Conservation (phyloP, 2,113 vertebrate species). For the Ptilorrhoa leucosticta region DNA sequence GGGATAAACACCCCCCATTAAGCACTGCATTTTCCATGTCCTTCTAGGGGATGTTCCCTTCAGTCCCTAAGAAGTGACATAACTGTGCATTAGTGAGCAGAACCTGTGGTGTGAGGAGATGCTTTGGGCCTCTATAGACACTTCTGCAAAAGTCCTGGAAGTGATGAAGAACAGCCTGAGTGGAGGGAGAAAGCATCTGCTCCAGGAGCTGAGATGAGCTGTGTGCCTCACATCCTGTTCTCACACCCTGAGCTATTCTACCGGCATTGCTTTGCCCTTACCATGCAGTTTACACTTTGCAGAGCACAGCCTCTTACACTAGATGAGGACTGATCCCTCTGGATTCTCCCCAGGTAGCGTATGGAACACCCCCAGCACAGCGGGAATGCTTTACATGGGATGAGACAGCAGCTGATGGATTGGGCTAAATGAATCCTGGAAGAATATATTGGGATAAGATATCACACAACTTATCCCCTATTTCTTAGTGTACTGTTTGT, state of each 20-base stretch:
- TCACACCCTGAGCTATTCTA: not conserved
- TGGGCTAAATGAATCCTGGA: not conserved
- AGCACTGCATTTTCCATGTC: not conserved
- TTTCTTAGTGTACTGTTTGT: not conserved
- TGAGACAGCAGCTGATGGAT: not conserved
- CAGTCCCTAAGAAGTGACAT: not conserved
- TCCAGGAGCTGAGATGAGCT: not conserved
- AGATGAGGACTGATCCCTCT: not conserved
- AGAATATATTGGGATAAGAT: not conserved
- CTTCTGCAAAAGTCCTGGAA: not conserved
- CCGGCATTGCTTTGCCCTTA: not conserved
- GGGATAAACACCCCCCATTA: not conserved
- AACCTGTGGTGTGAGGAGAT: not conserved
- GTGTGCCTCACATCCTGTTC: fast-evolving
- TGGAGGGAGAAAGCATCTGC: not conserved
- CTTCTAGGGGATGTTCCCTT: not conserved
- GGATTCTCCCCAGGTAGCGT: fast-evolving
- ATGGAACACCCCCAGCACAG: not conserved
- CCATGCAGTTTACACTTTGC: not conserved
- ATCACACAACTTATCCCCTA: not conserved
- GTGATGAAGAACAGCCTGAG: not conserved
- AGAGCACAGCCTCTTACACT: not conserved
- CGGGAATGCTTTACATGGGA: fast-evolving
- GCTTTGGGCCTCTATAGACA: not conserved
- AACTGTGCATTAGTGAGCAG: not conserved